Percentiles rank a stretch among this genome's conserved stretches.
phyloP scores from a whole-genome alignment of 2,113 vertebrate genomes.

The Nyctibius bracteatus region DNA sequence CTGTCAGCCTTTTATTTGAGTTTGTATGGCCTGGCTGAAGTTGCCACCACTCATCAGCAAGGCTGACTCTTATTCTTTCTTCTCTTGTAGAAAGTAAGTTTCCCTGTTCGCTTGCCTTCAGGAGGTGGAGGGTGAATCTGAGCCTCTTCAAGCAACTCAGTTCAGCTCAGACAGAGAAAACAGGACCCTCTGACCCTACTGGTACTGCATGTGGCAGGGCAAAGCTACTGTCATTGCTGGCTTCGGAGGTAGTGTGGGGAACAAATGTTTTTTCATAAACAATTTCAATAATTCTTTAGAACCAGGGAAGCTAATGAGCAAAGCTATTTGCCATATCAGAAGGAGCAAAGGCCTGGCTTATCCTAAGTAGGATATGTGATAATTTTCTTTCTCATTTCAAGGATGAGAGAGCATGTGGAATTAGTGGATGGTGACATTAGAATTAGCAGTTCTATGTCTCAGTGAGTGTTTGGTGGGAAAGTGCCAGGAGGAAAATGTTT shows the following conservation, averaged over 20 bases:
- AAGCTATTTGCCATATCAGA: not conserved
- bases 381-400: not conserved
- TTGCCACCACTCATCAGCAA: not conserved
- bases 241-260: not conserved
- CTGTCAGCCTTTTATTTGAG: not conserved
- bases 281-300: not conserved
- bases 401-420: not conserved
- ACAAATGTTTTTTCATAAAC: not conserved
- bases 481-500: not conserved
- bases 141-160: not conserved
- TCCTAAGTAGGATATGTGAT: not conserved
- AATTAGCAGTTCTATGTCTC: not conserved
- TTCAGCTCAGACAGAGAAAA: not conserved
- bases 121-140: not conserved
- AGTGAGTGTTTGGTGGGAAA: not conserved
- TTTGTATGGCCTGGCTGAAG: not conserved
- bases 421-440: not conserved
- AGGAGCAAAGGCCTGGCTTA: not conserved
- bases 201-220: not conserved
- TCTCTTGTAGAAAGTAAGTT: not conserved
- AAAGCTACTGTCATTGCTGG: not conserved
- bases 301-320: not conserved
- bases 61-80: not conserved
- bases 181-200: not conserved
- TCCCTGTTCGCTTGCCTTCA: not conserved